These are phyloP conservation scores for Thera britannica DNA, from an alignment of 2,888 invertebrate species.

Conservation along the genomic window DNA sequence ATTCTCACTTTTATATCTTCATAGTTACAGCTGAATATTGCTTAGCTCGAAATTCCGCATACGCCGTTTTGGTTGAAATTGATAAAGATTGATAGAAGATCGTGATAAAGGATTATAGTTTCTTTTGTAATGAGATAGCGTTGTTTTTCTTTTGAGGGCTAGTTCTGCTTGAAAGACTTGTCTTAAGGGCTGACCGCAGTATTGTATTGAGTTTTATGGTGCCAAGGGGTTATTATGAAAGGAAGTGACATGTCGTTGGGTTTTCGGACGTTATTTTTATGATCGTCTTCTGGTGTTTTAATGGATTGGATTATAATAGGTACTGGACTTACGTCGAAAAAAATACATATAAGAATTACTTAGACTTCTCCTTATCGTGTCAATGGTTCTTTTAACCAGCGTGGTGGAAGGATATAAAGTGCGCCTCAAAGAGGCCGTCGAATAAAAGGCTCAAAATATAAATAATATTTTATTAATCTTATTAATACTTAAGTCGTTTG, in stretches of 20 bases:
- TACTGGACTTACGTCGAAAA: neutral
- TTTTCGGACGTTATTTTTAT: constrained; percentile 69
- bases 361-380: too few relatives aligned
- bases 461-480: too few relatives aligned
- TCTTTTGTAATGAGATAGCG: neutral
- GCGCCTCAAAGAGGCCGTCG: too few relatives aligned
- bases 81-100: constrained; percentile 13
- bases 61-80: constrained; percentile 15
- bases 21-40: constrained; percentile 1
- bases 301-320: constrained; percentile 42
- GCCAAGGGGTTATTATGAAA: constrained; percentile 52
- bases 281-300: constrained; percentile 49
- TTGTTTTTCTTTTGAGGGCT: constrained; percentile 7
- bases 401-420: too few relatives aligned
- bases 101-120: constrained; percentile 14
- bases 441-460: too few relatives aligned
- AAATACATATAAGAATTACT: too few relatives aligned
- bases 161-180: constrained; percentile 51
- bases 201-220: constrained; percentile 65
- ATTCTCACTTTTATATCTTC: constrained; percentile 14
- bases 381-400: too few relatives aligned
- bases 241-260: constrained; percentile 76
- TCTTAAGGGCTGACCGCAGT: constrained; percentile 55
- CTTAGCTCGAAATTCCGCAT: constrained; percentile 4
- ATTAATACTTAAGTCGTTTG: neutral